Percentiles rank a stretch among this genome's conserved stretches.
These are phyloP conservation scores for Ernsta delagoae DNA, from an alignment of 2,888 invertebrate genomes.

Conservation along the genomic window DNA sequence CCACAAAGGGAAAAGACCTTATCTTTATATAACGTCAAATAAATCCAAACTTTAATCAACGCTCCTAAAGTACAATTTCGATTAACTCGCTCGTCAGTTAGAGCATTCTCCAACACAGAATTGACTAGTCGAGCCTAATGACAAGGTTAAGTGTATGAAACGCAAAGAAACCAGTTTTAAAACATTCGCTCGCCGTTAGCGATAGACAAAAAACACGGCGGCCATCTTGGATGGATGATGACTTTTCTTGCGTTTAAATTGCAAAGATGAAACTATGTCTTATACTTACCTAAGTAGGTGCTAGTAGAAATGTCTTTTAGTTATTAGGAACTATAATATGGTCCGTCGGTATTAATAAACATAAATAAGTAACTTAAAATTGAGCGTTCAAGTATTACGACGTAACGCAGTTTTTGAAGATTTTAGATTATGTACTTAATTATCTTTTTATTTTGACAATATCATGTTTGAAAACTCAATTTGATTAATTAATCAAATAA, in stretches of 20 bases:
- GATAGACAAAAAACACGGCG: constrained; percentile 53
- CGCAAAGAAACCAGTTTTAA: constrained; percentile 56
- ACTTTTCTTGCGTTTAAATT: constrained; percentile 47
- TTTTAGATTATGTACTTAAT: no score
- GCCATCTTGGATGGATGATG: constrained; percentile 53
- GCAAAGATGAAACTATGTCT: neutral
- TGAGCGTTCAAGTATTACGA: no score
- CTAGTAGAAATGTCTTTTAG: no score
- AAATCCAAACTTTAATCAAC: constrained; percentile 30
- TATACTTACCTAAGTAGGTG: no score
- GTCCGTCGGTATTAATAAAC: no score
- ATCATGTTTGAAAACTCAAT: no score
- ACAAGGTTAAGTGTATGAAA: constrained; percentile 57
- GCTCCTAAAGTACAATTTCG: constrained; percentile 2
- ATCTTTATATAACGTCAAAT: constrained; percentile 26
- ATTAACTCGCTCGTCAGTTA: constrained; percentile 32
- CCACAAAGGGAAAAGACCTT: constrained; percentile 36
- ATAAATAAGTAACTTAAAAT: no score
- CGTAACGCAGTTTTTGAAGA: no score
- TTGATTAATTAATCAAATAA: no score
- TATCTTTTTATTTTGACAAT: no score
- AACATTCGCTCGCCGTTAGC: constrained; percentile 52
- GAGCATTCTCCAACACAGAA: constrained; percentile 46
- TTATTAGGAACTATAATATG: no score
- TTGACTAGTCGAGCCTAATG: constrained; percentile 54